Percentiles rank a stretch among this genome's conserved stretches.
Evolutionary conservation across 2,113 vertebrate genomes (phyloP).

Genomic region (Gasterosteus aculeatus): DNA sequence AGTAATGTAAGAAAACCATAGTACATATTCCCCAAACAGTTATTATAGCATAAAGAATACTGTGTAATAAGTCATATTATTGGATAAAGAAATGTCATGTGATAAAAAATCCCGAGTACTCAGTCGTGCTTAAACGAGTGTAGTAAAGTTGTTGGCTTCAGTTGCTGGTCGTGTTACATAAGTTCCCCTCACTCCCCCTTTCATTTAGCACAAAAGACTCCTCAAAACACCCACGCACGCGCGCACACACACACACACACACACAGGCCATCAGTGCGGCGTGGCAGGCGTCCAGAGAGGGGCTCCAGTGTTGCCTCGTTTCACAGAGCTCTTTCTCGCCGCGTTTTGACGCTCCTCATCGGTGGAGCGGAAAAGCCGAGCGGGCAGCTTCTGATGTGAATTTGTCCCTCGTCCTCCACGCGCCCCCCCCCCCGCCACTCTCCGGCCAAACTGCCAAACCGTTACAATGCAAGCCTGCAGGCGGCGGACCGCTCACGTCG

Average conservation of each 20-base stretch:
- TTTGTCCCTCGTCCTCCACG: conserved; percentile 63
- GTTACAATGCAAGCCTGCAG: neutral
- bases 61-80: neutral
- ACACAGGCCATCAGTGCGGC: conserved; percentile 53
- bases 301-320: conserved; percentile 66
- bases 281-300: conserved; percentile 69
- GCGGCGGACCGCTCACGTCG: neutral
- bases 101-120: conserved; percentile 58
- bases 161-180: conserved; percentile 71
- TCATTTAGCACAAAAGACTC: conserved; percentile 66
- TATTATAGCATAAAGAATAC: neutral
- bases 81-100: neutral
- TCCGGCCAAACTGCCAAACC: neutral
- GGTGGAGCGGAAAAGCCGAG: conserved; percentile 57
- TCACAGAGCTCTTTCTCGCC: conserved; percentile 72
- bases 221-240: conserved; percentile 40
- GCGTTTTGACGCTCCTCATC: conserved; percentile 66
- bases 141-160: conserved; percentile 67
- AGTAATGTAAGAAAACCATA: neutral
- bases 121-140: conserved; percentile 36
- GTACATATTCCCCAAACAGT: no score
- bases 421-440: conserved; percentile 2
- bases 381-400: conserved; percentile 65
- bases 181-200: neutral
- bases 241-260: conserved; percentile 46